These are phyloP conservation scores for Gadus chalcogrammus DNA, from an alignment of 2,113 vertebrate genomes.

Conservation along the genomic window DNA sequence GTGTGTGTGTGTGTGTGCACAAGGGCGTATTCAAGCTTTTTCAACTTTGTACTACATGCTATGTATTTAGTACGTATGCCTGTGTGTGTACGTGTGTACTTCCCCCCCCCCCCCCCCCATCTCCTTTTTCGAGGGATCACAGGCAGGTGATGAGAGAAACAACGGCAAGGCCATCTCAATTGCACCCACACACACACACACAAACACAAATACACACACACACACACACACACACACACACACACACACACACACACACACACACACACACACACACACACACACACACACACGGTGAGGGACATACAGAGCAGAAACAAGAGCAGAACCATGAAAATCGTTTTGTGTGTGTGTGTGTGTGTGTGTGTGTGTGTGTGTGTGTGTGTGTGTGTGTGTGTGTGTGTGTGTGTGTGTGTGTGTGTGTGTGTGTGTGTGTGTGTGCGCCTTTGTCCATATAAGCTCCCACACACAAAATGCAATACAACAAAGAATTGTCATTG, in stretches of 20 bases:
- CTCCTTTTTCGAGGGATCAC: slow-evolving; percentile 25
- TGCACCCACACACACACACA: slow-evolving; percentile 3
- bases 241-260: too few species aligned
- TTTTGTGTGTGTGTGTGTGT: too few species aligned
- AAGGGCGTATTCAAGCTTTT: slow-evolving; percentile 25
- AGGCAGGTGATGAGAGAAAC: slow-evolving; percentile 47
- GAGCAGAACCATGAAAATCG: too few species aligned
- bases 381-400: too few species aligned
- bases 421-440: too few species aligned
- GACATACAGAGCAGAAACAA: too few species aligned
- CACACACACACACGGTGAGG: too few species aligned
- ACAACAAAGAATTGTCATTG: neutral
- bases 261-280: too few species aligned
- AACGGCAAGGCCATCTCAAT: slow-evolving; percentile 35
- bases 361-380: too few species aligned
- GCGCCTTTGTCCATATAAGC: too few species aligned
- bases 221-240: neutral
- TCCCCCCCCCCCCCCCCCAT: slow-evolving; percentile 15
- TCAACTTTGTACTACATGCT: too few species aligned
- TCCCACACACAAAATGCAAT: neutral
- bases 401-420: too few species aligned
- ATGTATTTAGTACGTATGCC: neutral
- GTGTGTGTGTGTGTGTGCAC: neutral
- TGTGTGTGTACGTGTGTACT: slow-evolving; percentile 9
- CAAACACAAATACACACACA: neutral